Base-by-base conservation (phyloP, 2,888 invertebrate genomes). In the Noctua janthina region DNA sequence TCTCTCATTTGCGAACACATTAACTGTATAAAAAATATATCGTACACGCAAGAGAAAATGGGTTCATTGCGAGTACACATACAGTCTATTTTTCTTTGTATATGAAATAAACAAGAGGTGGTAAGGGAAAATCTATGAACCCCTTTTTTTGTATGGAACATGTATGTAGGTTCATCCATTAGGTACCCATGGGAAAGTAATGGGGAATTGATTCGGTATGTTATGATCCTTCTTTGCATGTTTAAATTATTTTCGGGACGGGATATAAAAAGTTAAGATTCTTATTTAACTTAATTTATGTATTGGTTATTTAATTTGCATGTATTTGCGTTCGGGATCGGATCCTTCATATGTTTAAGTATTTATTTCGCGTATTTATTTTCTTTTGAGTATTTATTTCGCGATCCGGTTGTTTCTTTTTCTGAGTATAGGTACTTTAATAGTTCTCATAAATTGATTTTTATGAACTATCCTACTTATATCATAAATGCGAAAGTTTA, bases 1-100 rank as follows among this genome's bases (percentile, higher is more conserved):
- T 89, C 82, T 86, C 85, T 87, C 90, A 87, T 88, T 88, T 87
- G 82, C 80, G 72, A 85, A 79, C 74, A 87, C 88, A 88, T 88
- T 85, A 88, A 80, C 78, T 64, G 75, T 69, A 70, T 84, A 89
- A 88, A 88, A 87, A 86, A 87, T 81, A 86, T 73, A 82, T 66
- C 23, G 39, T 73, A 43, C 13, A 39, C 23, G 20, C 51, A 51
- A 66, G 67, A 68, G 74, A 85, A 86, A 83, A 66, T 62, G 69
- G 29, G 70, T 82, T 70, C 39, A 70, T 76, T 66, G 1, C 0
- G 0, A 4, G 8, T 59, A 8, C 7, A 1, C 0, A 69, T 74
- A 90, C 13, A 76, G 84, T 79, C 56, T 67, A 74, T 84, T 85
- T 87, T 82, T 0, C 72, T 51, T 64, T 74, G 76, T 23, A 68